Evolutionary conservation across 1,140 invertebrate genomes (phyloP).

Genomic region (Sesamia nonagrioides): DNA sequence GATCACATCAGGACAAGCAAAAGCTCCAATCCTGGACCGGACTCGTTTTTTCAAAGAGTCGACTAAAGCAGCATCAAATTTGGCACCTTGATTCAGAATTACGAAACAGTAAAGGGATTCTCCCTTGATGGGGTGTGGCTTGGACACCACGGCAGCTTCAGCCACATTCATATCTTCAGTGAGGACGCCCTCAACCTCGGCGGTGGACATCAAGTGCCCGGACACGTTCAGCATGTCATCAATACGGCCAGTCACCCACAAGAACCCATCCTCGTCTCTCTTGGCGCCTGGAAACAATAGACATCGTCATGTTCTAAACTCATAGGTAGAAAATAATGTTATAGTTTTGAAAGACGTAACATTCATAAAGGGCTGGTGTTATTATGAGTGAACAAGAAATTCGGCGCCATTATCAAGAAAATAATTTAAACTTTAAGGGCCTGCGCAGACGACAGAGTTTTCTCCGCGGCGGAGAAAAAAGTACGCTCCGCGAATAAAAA

Average conservation of each 20-base stretch:
- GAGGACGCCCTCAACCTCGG: constrained; percentile 97
- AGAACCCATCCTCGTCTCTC: constrained; percentile 97
- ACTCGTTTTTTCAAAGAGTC: constrained; percentile 94
- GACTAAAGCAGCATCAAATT: constrained; percentile 91
- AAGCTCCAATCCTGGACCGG: constrained; percentile 97
- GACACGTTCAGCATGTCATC: constrained; percentile 99
- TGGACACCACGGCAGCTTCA: constrained; percentile 98
- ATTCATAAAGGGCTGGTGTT: too few relatives aligned
- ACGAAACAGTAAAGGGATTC: constrained; percentile 99
- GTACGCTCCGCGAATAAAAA: too few relatives aligned
- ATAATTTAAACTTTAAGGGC: too few relatives aligned
- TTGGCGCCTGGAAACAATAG: constrained; percentile 90
- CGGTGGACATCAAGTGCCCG: constrained; percentile 98
- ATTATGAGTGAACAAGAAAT: too few relatives aligned
- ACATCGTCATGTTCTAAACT: background rate
- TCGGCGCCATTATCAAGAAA: too few relatives aligned
- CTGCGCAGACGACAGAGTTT: too few relatives aligned
- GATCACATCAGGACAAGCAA: constrained; percentile 98
- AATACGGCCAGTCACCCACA: constrained; percentile 98
- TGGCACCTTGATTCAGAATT: constrained; percentile 93
- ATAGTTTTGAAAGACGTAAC: too few relatives aligned
- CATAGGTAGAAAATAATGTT: background rate
- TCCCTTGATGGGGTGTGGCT: constrained; percentile 97
- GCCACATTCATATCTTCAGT: constrained; percentile 94
- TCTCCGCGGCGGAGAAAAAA: too few relatives aligned